phyloP scores from a whole-genome alignment of 2,888 invertebrate species.

The Caenorhabditis angaria region DNA sequence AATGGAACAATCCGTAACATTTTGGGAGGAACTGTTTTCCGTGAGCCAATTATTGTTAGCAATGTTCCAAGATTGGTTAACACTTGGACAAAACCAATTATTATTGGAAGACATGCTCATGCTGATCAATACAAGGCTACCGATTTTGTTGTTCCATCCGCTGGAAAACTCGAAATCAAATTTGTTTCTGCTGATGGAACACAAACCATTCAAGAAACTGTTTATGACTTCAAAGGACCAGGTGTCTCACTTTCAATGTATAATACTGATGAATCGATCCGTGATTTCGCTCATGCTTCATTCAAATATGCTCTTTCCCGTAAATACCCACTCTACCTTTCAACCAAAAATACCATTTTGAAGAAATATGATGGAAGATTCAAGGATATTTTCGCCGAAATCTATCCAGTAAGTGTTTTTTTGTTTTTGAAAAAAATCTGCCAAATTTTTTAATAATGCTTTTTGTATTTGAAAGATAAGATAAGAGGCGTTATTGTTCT shows the following conservation, averaged over 20 bases:
- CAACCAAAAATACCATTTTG: constrained; percentile 89
- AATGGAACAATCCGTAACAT: constrained; percentile 77
- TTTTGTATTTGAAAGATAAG: background rate
- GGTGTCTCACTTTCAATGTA: constrained; percentile 93
- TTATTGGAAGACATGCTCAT: constrained; percentile 89
- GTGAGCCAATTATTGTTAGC: constrained; percentile 76
- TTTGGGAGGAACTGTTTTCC: constrained; percentile 76
- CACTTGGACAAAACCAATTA: constrained; percentile 94
- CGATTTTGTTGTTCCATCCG: constrained; percentile 91
- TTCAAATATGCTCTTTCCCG: constrained; percentile 88
- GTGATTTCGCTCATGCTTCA: constrained; percentile 92
- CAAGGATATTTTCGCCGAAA: constrained; percentile 90
- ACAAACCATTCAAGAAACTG: constrained; percentile 61
- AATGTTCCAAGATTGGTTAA: constrained; percentile 93
- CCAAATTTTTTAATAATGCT: background rate
- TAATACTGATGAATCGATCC: constrained; percentile 86
- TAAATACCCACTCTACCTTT: constrained; percentile 79
- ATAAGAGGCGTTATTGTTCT: background rate
- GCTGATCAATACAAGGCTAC: constrained; percentile 93
- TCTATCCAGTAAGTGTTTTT: constrained; percentile 75
- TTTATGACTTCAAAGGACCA: constrained; percentile 53
- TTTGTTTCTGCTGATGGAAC: constrained; percentile 77
- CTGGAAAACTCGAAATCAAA: constrained; percentile 86
- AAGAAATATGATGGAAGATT: constrained; percentile 89
- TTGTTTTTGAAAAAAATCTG: background rate